Evolutionary conservation across 2,113 vertebrate genomes (phyloP).

Genomic region (Salvelinus sp.): DNA sequence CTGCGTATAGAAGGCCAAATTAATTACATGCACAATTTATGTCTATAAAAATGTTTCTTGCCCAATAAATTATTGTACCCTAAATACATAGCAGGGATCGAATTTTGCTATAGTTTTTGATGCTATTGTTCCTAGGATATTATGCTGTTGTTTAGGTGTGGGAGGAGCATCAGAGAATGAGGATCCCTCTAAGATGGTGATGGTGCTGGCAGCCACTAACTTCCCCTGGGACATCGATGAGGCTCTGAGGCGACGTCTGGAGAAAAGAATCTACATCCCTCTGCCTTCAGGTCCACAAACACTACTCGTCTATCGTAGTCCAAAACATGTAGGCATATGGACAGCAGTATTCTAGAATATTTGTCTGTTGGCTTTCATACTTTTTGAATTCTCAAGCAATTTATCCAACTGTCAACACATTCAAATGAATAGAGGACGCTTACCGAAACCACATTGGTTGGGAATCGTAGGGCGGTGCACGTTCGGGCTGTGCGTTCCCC

Average conservation of each 20-base stretch:
- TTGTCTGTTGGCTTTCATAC: too few relatives aligned
- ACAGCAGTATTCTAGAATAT: too few relatives aligned
- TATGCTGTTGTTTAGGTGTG: conserved; percentile 77
- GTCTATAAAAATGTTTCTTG: background rate
- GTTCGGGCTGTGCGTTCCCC: too few relatives aligned
- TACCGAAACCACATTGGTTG: too few relatives aligned
- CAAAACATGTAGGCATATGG: too few relatives aligned
- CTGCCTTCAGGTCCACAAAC: conserved; percentile 86
- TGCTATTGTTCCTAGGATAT: background rate
- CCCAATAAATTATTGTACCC: background rate
- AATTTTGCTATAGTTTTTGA: background rate
- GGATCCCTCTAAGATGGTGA: conserved; percentile 98
- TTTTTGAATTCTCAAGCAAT: too few relatives aligned
- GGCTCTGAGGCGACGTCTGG: conserved; percentile 89
- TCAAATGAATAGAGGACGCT: too few relatives aligned
- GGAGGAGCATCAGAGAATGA: conserved; percentile 92
- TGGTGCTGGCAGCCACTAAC: conserved; percentile 97
- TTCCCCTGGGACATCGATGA: conserved; percentile 99
- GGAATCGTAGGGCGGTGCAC: too few relatives aligned
- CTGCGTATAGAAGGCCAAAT: background rate
- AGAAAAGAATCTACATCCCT: conserved; percentile 98
- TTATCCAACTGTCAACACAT: too few relatives aligned
- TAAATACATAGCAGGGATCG: background rate
- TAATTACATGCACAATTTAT: background rate
- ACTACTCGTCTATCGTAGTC: too few relatives aligned